phyloP scores from a whole-genome alignment of 2,113 vertebrate genomes.

The Donacobius atricapilla region DNA sequence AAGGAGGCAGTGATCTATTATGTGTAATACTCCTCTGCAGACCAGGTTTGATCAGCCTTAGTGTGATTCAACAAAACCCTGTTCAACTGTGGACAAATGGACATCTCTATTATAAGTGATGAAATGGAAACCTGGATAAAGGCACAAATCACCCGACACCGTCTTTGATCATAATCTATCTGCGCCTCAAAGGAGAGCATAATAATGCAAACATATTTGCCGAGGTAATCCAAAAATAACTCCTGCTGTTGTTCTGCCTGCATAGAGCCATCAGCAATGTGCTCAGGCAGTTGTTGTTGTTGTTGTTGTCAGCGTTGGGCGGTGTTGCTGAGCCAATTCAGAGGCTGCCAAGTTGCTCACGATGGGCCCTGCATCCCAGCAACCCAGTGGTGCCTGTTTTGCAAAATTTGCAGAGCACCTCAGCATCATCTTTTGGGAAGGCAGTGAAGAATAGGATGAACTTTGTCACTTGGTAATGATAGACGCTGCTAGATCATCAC shows the following conservation, averaged over 20 bases:
- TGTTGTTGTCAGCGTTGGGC: fast-evolving
- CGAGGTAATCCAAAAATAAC: slow-evolving; percentile 2
- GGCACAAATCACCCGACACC: not conserved
- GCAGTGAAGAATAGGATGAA: not conserved
- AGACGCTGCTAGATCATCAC: not conserved
- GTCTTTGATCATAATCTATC: slow-evolving; percentile 29
- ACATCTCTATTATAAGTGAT: slow-evolving; percentile 30
- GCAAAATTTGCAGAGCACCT: not conserved
- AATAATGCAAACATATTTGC: slow-evolving; percentile 21
- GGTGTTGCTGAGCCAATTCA: not conserved
- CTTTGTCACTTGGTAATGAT: not conserved
- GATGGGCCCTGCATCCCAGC: fast-evolving
- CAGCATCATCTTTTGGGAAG: not conserved
- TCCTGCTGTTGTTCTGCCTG: not conserved
- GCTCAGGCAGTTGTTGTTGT: not conserved
- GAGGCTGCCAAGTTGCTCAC: not conserved
- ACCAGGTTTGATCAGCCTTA: slow-evolving; percentile 31
- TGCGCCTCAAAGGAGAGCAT: not conserved
- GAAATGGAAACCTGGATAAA: slow-evolving; percentile 15
- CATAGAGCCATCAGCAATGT: not conserved
- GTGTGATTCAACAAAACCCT: slow-evolving; percentile 42
- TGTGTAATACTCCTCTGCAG: not conserved
- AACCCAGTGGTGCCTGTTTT: fast-evolving
- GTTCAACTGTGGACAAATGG: slow-evolving; percentile 49
- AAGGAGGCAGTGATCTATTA: slow-evolving; percentile 44